phyloP scores from a whole-genome alignment of 2,797 vertebrate species.

The Rousettus madagascariensis region DNA sequence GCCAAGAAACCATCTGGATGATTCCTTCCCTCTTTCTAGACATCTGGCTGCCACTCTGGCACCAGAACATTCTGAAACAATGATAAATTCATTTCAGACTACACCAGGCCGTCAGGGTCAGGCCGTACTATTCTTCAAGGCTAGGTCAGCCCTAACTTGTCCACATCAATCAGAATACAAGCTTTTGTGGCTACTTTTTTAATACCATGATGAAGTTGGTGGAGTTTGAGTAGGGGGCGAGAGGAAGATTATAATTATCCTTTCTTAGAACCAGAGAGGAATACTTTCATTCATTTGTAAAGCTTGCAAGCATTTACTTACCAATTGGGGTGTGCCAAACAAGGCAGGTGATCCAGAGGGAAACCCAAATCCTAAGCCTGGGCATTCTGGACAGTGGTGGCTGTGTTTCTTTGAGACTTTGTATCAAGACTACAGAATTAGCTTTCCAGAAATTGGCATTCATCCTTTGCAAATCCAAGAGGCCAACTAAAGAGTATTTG shows the following conservation, averaged over 20 bases:
- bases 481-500: neutral
- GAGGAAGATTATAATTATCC: neutral
- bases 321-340: neutral
- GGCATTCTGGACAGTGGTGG: neutral
- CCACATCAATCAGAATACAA: neutral
- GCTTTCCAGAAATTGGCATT: neutral
- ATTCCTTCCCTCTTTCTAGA: neutral
- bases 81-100: neutral
- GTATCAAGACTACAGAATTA: neutral
- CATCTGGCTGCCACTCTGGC: neutral
- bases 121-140: neutral
- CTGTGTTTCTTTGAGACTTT: neutral
- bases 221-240: neutral
- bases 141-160: neutral
- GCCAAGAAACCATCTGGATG: neutral
- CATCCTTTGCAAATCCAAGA: neutral
- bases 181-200: neutral
- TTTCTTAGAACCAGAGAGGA: neutral
- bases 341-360: neutral
- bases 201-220: neutral
- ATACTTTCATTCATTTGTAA: neutral
- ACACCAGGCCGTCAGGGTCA: neutral
- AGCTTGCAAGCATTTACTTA: neutral
- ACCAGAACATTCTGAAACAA: neutral
- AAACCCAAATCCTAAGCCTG: neutral